Conservation (phyloP, 2,888 invertebrate species). For the Vannuccia rotundouncinata region DNA sequence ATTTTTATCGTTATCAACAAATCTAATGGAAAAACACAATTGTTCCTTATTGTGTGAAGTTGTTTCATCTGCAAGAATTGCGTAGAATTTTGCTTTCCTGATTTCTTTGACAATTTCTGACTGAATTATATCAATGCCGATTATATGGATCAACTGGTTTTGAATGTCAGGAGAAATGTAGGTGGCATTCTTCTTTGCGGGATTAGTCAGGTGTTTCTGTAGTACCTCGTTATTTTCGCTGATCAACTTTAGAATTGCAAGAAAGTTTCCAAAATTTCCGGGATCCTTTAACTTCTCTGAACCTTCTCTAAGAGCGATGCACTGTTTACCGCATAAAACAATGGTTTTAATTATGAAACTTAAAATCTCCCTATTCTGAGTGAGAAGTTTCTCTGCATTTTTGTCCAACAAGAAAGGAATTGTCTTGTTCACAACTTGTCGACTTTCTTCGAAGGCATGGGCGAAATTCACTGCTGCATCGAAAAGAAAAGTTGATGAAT, state of each 20-base stretch:
- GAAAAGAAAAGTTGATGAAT: background rate
- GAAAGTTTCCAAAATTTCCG: conserved; percentile 38
- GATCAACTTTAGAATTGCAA: conserved; percentile 28
- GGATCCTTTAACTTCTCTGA: conserved; percentile 7
- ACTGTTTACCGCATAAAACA: conserved; percentile 34
- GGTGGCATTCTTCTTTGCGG: conserved; percentile 17
- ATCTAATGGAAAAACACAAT: conserved; percentile 29
- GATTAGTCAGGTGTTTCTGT: conserved; percentile 21
- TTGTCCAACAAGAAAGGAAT: background rate
- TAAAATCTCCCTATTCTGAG: background rate
- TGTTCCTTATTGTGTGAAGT: conserved; percentile 33
- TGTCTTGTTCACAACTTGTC: background rate
- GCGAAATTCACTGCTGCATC: background rate
- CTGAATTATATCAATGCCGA: conserved; percentile 32
- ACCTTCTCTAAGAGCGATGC: conserved; percentile 36
- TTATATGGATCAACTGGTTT: conserved; percentile 36
- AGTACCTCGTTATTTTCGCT: conserved; percentile 22
- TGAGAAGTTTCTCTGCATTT: background rate
- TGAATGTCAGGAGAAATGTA: conserved; percentile 31
- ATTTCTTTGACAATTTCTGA: conserved; percentile 29
- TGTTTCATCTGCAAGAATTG: conserved; percentile 35
- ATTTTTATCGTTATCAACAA: conserved; percentile 29
- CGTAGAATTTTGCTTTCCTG: conserved; percentile 29
- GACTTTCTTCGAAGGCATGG: background rate
- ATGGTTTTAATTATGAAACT: conserved; percentile 25